A percentile compares a stretch with the other conserved stretches of the same genome.
Evolutionary conservation across 2,113 vertebrate genomes (phyloP).

Genomic region (Carassius auratus): DNA sequence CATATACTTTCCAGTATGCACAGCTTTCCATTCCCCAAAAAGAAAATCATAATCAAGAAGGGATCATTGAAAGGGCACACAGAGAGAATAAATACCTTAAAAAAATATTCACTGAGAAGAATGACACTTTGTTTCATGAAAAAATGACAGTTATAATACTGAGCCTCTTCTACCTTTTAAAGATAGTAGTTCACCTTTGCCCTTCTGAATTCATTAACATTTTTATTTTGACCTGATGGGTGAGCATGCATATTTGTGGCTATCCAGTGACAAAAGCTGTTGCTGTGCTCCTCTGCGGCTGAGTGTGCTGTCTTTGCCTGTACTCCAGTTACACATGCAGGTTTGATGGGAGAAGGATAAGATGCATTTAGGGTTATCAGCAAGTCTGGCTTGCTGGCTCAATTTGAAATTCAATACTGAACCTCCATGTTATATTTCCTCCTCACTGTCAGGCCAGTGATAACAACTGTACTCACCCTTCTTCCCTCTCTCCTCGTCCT

Average conservation of each 20-base stretch:
- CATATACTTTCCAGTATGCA: neutral
- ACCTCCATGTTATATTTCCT: constrained; percentile 46
- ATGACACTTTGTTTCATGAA: neutral
- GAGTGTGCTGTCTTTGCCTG: neutral
- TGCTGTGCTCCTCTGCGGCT: neutral
- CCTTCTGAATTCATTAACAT: constrained; percentile 20
- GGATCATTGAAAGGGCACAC: neutral
- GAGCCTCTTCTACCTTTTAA: neutral
- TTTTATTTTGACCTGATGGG: too few relatives aligned
- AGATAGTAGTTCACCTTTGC: constrained; percentile 1
- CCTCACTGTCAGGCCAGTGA: constrained; percentile 34
- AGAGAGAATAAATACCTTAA: neutral
- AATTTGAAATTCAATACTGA: constrained; percentile 63
- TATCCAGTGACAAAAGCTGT: too few relatives aligned
- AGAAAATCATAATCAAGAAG: neutral
- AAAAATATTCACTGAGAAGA: constrained; percentile 2
- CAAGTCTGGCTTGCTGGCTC: constrained; percentile 49
- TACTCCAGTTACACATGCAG: constrained; percentile 12
- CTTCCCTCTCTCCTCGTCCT: neutral
- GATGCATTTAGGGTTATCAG: constrained; percentile 65
- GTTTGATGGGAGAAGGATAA: constrained; percentile 56
- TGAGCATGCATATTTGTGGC: too few relatives aligned
- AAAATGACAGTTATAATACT: neutral
- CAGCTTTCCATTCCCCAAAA: neutral
- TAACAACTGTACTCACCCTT: constrained; percentile 20